Evolutionary conservation across 2,797 vertebrate species (phyloP), one percentile per base, ranked within the genome.

Genomic region (Serranus cabrilla): DNA sequence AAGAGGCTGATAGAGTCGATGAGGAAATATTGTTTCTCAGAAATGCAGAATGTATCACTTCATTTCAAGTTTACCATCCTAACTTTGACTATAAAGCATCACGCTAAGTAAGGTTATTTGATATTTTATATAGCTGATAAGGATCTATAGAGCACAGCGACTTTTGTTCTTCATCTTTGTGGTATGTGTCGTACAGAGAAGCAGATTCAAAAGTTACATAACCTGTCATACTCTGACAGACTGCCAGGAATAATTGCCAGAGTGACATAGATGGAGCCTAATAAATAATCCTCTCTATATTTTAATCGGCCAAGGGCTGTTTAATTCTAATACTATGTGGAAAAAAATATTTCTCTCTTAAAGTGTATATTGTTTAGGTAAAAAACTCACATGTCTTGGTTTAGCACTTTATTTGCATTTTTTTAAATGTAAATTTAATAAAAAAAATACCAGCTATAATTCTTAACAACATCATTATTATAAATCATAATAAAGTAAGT

Each of bases 191-290:
- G 57, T 45, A 67, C 54, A 68, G 50, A 52, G 21, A 46, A 78
- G 31, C 45, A 21, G 70, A 74, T 75, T 80, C 55, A 64, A 61
- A 56, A 40, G 71, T 88, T 88, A 62, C 25, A 69, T 85, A 84
- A 77, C 57, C n/a, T 50, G 43, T 80, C 39, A 18, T 17, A 3
- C 50, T 65, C 63, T 70, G 69, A 80, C 40, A 75, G n/a, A 14
- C 45, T 21, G 62, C 71, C 76, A 72, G 34, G 18, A 77, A 62
- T 18, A 47, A 64, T 57, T 71, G 66, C 25, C 71, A 71, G 63
- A 56, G 72, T 1, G 3, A 66, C 31, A 63, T 45, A 45, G 58
- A 67, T 55, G 45, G 18, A 54, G n/a, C 14, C 27, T 34, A 72
- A 71, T 83, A 78, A 80, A 84, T 63, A 73, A 78, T 59, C 14